Percentiles rank a stretch among this genome's conserved stretches.
Conservation (phyloP, 2,113 vertebrate species). For the Amphilophus citrinellus region DNA sequence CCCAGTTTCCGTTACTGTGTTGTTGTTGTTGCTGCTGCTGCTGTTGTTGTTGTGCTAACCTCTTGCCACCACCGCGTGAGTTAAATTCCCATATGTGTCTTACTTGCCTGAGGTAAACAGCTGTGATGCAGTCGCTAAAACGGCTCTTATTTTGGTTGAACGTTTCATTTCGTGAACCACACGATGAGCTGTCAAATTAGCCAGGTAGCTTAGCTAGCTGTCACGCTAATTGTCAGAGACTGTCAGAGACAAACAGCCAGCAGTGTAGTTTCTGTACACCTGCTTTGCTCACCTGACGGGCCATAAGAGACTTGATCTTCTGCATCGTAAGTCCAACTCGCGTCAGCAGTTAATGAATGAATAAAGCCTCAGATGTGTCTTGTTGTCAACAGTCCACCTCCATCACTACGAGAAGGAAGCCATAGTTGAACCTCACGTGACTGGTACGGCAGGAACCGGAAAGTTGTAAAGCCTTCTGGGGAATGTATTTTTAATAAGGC, state of each 20-base stretch:
- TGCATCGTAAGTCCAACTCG: slow-evolving; percentile 83
- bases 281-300: slow-evolving; percentile 89
- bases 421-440: slow-evolving; percentile 81
- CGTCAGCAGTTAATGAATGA: not conserved
- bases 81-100: not conserved
- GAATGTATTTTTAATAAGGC: slow-evolving; percentile 41
- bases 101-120: not conserved
- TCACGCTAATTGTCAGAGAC: slow-evolving; percentile 45
- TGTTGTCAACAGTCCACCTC: slow-evolving; percentile 60
- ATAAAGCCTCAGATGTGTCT: slow-evolving; percentile 6
- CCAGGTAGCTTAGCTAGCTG: slow-evolving; percentile 57
- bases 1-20: slow-evolving; percentile 23
- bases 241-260: not conserved
- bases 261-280: not conserved
- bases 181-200: slow-evolving; percentile 70
- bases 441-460: not conserved
- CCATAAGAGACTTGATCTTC: slow-evolving; percentile 97
- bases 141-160: not conserved
- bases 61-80: accelerated
- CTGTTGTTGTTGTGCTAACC: slow-evolving; percentile 14
- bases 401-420: slow-evolving; percentile 68
- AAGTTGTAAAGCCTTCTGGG: slow-evolving; percentile 48
- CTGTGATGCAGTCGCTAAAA: not conserved
- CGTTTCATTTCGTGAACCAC: not conserved
- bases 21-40: not conserved